Base-by-base conservation (phyloP, 2,888 invertebrate genomes). In the Nephrotoma appendiculata region DNA sequence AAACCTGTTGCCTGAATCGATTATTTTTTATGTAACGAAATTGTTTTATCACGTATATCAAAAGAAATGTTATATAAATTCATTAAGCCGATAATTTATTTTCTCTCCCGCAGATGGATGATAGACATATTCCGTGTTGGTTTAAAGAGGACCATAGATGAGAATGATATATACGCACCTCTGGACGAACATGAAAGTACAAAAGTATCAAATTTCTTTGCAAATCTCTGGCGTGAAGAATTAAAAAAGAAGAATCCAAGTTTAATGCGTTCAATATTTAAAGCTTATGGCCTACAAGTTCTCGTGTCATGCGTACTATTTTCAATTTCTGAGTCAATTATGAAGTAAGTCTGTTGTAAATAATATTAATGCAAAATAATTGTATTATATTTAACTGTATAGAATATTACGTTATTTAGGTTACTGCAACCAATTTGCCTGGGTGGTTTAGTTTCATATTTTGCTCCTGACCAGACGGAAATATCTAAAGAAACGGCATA, bases 391-490 rank as follows among this genome's bases (percentile, higher is more conserved):
- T 9, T 41, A 45, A 31, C 44, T 19, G 15, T 31, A 86, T 12
- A 86, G 31, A 3, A 31, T 31, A 31, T 31, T 31, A 31, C 2
- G 31, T 88, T 43, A 6, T 92, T 1, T 91, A 95, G 95, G 89
- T 91, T 95, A 88, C 91, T 93, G 4, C 94, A 94, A 89, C 95
- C 95, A 2, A 89, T 94, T 88, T 94, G 94, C 87, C 91, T 95
- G 3, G 95, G 95, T 87, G 93, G 93, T 5, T 90, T 95, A 15
- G 94, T 96, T n/a, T 92, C 93, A 0, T 95, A 94, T 88, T 95
- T 95, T 89, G 90, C 89, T 11, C 88, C 89, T 1, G 93, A 93
- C 0, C 93, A 94, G 42, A 92, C 90, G 0, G 92, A 92, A 0
- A 91, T 94, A 9, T 90, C 92, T 0, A 89, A 92, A 19, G 89